These are phyloP conservation scores for Trichogramma pretiosum DNA, from an alignment of 1,140 invertebrate genomes.

Conservation along the genomic window DNA sequence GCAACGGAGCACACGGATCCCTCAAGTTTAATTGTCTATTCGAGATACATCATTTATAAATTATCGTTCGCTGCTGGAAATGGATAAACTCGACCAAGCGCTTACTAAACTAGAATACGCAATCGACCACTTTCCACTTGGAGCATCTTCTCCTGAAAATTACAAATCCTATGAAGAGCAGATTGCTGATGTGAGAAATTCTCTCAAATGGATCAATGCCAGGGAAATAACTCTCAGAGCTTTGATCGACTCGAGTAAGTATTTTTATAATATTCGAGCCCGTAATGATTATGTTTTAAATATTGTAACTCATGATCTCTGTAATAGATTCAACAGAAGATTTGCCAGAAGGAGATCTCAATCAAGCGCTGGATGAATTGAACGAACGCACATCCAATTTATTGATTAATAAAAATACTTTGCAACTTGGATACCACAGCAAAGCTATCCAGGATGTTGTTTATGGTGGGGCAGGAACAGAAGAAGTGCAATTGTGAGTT, in stretches of 20 bases:
- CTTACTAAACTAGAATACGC: slow-evolving; percentile 4
- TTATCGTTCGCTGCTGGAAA: too few species aligned
- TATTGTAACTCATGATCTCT: not conserved
- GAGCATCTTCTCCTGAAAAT: slow-evolving; percentile 26
- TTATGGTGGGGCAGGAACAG: slow-evolving; percentile 10
- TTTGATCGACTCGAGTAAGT: slow-evolving; percentile 19
- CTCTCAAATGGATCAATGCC: slow-evolving; percentile 21
- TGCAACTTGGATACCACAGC: slow-evolving; percentile 23
- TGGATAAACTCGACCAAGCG: too few species aligned
- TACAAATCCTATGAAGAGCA: slow-evolving; percentile 28
- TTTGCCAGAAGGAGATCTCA: not conserved
- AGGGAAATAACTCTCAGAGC: slow-evolving; percentile 23
- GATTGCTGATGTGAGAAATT: slow-evolving; percentile 21
- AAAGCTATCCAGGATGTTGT: slow-evolving; percentile 22
- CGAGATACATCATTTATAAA: too few species aligned
- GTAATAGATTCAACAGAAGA: not conserved
- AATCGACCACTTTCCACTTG: slow-evolving; percentile 26
- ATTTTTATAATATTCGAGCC: not conserved
- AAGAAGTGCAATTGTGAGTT: slow-evolving; percentile 21
- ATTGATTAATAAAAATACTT: slow-evolving; percentile 18
- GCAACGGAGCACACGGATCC: too few species aligned
- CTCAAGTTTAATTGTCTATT: too few species aligned
- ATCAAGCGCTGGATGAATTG: slow-evolving; percentile 11
- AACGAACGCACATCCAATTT: slow-evolving; percentile 18
- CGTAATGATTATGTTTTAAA: too few species aligned